Evolutionary conservation across 1,140 invertebrate genomes (phyloP), one percentile per base, ranked within the genome.

Genomic region (Trichonephila clavata): DNA sequence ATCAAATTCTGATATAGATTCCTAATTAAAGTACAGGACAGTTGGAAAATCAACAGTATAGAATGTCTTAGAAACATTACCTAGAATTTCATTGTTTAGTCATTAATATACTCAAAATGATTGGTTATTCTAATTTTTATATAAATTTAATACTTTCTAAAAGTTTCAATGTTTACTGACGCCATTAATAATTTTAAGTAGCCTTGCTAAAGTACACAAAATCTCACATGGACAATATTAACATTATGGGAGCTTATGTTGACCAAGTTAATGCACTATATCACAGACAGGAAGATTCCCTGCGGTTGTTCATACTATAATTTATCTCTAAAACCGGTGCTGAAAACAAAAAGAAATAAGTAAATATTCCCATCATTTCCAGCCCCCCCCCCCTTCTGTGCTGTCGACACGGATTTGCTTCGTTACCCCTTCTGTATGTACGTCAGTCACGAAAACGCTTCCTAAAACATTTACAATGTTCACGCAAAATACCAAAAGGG

Each of bases 391-490:
- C 20, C 57, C 0, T 57, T 57, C 27, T 14, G 4, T n/a, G 7
- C 57, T 39, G 18, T 60, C 86, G 86, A 57, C 61, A 65, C 24
- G 27, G 57, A 60, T 65, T 60, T 24, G 61, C 59, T 61, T 27
- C 24, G 20, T 32, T 65, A 59, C 86, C 61, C 13, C 32, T 32
- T 27, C n/a, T 14, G 14, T 24, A 71, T 71, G n/a, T 24, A 32
- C 27, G 68, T 71, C 86, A 61, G 13, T 87, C 86, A 61, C 43
- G 80, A 83, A 83, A 83, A 83, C 50, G 80, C 18, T 87, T 61
- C 59, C 86, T 63, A 57, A 87, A 87, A 27, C 86, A 39, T 87
- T 61, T 61, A 87, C 24, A 87, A 87, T 87, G 32, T 87, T 87
- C 86, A 39, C 57, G 27, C 86, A 20, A 65, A 60, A 87, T 2